Evolutionary conservation across 2,797 vertebrate genomes (phyloP), one percentile per base, ranked within the genome.

Genomic region (Pipistrellus pipistrellus): DNA sequence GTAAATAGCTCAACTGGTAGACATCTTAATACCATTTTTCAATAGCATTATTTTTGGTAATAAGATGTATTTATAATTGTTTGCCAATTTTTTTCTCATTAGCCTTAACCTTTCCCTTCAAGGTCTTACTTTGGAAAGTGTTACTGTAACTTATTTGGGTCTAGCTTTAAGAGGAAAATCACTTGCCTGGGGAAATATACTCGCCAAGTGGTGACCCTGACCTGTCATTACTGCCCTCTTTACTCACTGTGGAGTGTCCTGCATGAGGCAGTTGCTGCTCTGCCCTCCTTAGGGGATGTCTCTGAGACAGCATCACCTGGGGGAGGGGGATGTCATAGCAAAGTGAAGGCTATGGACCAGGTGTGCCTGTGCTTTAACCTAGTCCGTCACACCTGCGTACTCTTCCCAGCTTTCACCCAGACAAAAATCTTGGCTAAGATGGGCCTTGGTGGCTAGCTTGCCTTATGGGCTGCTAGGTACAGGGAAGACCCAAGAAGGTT

Each of bases 21-120:
- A 88, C 81, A 85, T 46, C 94, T 92, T 93, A 88, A 85, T 64
- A 32, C 21, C 71, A 35, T 57, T 88, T 88, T 95, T 77, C 51
- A 82, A 59, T 75, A 82, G 30, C 18, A 57, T 41, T 82, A 89
- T 90, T 90, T 17, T 48, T 59, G 10, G 35, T 91, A 86, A 92
- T 18, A 84, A 73, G 69, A 64, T 75, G 25, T 15, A 55, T 72
- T 95, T 83, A 72, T 77, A 93, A 71, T 59, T 38, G 86, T n/a
- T 76, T 91, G 51, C 75, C 48, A 53, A 23, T 77, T 77, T 14
- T 14, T 72, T 66, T 89, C 53, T 96, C 59, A 86, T 55, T 78
- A 91, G 59, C 48, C 23, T 78, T 51, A 64, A 35, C 9, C 18
- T 13, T 89, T 18, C 3, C 6, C 30, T 78, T 82, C 10, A 77